Base-by-base conservation (phyloP, 2,797 vertebrate species). In the Crocodylus rhombifer region DNA sequence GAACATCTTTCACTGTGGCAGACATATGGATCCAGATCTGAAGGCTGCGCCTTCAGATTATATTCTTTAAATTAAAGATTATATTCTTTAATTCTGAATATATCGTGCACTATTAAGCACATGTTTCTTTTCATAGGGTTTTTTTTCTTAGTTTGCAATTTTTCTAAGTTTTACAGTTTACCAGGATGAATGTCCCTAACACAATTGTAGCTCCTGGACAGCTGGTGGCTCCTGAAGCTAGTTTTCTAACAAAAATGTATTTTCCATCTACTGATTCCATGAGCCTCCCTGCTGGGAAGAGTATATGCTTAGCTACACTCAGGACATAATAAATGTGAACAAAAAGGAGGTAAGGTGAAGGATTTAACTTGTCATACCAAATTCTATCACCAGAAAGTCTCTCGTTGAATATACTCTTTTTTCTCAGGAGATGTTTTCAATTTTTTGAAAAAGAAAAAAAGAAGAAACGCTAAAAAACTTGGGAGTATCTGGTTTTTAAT, bases 211-310 rank as follows among this genome's bases (percentile, higher is more conserved):
- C 89, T 96, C 74, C 91, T 65, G 93, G 94, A 89, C 95, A 96
- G 97, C 93, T 91, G 93, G 95, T 78, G 89, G 84, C n/a, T 96
- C 74, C 89, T 10, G 0, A 62, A 95, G 76, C 82, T 33, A 71
- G 79, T 95, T 97, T 96, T 85, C 92, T 82, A 87, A 92, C 92
- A 91, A 94, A 96, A 96, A 96, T 77, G 83, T 84, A 64, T 96
- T 95, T 96, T 95, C 86, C 84, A 92, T 91, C 92, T 89, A 71
- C 58, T 85, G 93, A 76, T 51, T 96, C 93, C 91, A 84, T 3
- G 11, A 92, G 78, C 86, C 55, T 96, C 93, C 95, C 97, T 76
- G 14, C 91, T 5, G 94, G 76, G 97, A 90, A 64, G 78, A 93
- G 87, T 94, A 96, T 94, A 95, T 94, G 95, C 93, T 95, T 75